Evolutionary conservation across 2,888 invertebrate genomes (phyloP).

Genomic region (Coronaproctus castanopsis): DNA sequence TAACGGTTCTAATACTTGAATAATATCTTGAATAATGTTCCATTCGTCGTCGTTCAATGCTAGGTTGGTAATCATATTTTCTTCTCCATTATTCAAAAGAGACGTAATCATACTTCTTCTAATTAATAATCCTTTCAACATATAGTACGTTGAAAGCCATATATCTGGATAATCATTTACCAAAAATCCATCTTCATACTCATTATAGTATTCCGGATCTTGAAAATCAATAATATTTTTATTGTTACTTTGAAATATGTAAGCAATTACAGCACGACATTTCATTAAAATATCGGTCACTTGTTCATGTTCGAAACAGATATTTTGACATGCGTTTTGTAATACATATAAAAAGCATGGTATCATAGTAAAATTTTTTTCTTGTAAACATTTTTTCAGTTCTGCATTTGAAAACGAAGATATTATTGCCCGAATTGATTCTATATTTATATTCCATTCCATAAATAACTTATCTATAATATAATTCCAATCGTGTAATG

Average conservation of each 20-base stretch:
- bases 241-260: neutral
- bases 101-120: conserved; percentile 25
- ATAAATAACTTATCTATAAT: conserved; percentile 26
- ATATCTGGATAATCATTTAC: conserved; percentile 23
- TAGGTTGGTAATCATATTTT: conserved; percentile 25
- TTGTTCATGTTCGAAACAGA: conserved; percentile 27
- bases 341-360: conserved; percentile 28
- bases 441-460: conserved; percentile 28
- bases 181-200: conserved; percentile 19
- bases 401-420: conserved; percentile 26
- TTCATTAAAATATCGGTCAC: conserved; percentile 26
- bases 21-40: conserved; percentile 28
- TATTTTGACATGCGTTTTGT: conserved; percentile 25
- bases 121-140: conserved; percentile 27
- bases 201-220: conserved; percentile 7
- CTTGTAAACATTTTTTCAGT: conserved; percentile 24
- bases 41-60: conserved; percentile 27
- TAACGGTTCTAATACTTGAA: conserved; percentile 29
- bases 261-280: conserved; percentile 22
- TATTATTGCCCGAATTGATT: conserved; percentile 28
- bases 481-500: conserved; percentile 26
- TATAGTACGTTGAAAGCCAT: conserved; percentile 30
- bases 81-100: conserved; percentile 24
- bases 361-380: conserved; percentile 26
- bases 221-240: neutral